phyloP scores from a whole-genome alignment of 2,797 vertebrate genomes.

The Cirrhinus molitorella region DNA sequence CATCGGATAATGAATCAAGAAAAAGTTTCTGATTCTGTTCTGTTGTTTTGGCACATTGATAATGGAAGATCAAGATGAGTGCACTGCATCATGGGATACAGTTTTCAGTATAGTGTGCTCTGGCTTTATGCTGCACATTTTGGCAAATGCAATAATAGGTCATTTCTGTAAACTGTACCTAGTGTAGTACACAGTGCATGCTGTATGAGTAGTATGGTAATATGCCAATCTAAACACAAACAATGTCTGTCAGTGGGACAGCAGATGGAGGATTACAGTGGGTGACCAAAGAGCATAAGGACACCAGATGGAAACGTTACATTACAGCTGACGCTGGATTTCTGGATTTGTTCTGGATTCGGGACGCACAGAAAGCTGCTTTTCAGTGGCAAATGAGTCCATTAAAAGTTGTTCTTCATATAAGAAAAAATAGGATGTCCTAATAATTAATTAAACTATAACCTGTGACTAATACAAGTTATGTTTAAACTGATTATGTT shows the following conservation, averaged over 20 bases:
- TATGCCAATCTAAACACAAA: constrained; percentile 16
- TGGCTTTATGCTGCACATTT: not conserved
- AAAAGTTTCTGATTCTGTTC: not conserved
- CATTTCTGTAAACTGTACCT: not conserved
- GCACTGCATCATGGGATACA: too few relatives aligned
- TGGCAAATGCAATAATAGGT: not conserved
- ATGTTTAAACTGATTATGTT: not conserved
- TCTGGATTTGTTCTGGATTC: constrained; percentile 8
- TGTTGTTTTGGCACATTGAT: not conserved
- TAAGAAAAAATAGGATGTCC: too few relatives aligned
- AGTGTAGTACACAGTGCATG: not conserved
- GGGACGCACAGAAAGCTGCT: not conserved
- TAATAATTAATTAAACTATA: not conserved
- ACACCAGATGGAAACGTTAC: constrained; percentile 52
- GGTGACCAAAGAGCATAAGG: constrained; percentile 53
- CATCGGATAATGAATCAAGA: not conserved
- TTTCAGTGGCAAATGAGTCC: not conserved
- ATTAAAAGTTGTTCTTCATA: not conserved
- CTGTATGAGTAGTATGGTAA: not conserved
- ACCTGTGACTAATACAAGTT: not conserved
- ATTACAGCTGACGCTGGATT: constrained; percentile 30
- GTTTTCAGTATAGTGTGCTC: not conserved
- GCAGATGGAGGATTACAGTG: constrained; percentile 57
- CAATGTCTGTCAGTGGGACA: constrained; percentile 17
- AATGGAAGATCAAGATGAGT: not conserved